Evolutionary conservation across 2,888 invertebrate genomes (phyloP).

Genomic region (Stenodera caucasica): DNA sequence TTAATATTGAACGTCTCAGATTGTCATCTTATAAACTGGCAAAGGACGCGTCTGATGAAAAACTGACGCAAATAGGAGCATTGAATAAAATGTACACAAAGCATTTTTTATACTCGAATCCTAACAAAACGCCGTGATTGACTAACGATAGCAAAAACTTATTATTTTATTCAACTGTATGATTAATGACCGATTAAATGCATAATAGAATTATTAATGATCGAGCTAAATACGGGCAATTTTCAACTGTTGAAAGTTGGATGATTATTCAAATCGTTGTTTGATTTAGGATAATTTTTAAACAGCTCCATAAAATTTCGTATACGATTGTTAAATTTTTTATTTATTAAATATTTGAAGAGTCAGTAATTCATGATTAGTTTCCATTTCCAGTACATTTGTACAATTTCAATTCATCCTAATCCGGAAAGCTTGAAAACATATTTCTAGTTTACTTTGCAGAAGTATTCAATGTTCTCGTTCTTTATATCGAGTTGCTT

Average conservation of each 20-base stretch:
- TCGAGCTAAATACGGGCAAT: neutral
- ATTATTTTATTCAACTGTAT: neutral
- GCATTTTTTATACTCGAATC: neutral
- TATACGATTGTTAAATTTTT: no score
- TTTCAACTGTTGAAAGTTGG: no score
- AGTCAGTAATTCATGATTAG: constrained; percentile 35
- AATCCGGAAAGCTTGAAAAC: constrained; percentile 28
- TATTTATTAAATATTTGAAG: no score
- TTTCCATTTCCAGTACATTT: constrained; percentile 40
- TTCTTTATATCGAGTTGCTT: constrained; percentile 29
- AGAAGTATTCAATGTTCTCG: constrained; percentile 34
- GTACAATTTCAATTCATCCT: constrained; percentile 27
- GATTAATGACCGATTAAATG: neutral
- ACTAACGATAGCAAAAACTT: neutral
- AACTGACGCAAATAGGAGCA: neutral
- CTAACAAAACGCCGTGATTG: neutral
- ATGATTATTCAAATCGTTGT: no score
- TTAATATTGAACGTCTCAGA: constrained; percentile 8
- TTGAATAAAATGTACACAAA: no score
- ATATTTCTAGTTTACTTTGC: constrained; percentile 35
- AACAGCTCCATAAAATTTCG: no score
- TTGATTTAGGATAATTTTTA: no score
- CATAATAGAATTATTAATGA: neutral
- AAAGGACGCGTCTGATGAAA: neutral
- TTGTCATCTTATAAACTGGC: neutral